Conservation (phyloP, 2,888 invertebrate species). For the Melolontha melolontha region DNA sequence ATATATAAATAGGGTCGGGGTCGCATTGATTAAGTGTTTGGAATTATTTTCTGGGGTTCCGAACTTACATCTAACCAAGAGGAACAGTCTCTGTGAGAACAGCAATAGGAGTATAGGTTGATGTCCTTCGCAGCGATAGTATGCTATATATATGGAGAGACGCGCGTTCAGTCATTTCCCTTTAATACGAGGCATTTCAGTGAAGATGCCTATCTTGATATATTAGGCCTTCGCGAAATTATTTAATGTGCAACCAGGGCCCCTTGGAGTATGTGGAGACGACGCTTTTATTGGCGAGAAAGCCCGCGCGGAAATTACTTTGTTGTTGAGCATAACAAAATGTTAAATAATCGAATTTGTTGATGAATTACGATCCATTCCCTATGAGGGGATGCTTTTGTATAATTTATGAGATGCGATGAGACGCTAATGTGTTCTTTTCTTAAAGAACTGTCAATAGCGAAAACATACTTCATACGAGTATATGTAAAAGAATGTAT, state of each 20-base stretch:
- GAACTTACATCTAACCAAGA: no score
- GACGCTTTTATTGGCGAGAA: conserved; percentile 22
- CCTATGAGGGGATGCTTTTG: neutral
- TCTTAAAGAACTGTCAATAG: no score
- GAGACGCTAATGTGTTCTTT: no score
- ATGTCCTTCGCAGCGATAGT: no score
- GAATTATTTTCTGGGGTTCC: no score
- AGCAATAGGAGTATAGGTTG: no score
- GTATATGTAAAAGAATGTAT: no score
- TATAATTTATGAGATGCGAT: conserved; percentile 14
- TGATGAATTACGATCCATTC: neutral
- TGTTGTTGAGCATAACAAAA: conserved; percentile 18
- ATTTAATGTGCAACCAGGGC: conserved; percentile 17
- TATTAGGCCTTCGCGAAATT: conserved; percentile 36
- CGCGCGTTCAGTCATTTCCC: conserved; percentile 34
- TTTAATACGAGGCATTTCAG: conserved; percentile 34
- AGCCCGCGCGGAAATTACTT: conserved; percentile 24
- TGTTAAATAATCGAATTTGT: conserved; percentile 26
- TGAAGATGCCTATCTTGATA: conserved; percentile 39
- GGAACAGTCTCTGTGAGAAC: no score
- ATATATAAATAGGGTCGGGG: conserved; percentile 6
- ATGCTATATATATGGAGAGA: neutral
- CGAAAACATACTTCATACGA: no score
- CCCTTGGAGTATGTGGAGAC: conserved; percentile 3
- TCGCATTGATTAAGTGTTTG: conserved; percentile 8